phyloP scores from a whole-genome alignment of 2,888 invertebrate species.

The Eurytoma adleriae region DNA sequence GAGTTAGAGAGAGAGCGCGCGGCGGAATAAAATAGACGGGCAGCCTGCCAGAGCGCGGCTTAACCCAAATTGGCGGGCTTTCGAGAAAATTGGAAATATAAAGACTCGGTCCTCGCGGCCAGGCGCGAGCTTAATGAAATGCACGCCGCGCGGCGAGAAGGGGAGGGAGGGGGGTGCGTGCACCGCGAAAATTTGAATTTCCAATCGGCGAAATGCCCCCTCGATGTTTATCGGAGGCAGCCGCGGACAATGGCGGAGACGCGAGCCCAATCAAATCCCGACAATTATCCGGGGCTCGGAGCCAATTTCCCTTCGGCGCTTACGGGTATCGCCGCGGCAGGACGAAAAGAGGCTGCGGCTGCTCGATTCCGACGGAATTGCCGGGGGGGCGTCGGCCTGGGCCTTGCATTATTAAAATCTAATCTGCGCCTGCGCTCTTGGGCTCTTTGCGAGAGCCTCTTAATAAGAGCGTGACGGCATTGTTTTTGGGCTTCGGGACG shows the following conservation, averaged over 20 bases:
- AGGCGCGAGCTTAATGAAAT: conserved; percentile 45
- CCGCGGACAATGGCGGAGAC: conserved; percentile 31
- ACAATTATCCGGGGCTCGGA: conserved; percentile 66
- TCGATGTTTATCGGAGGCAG: conserved; percentile 3
- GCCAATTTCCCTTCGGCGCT: conserved; percentile 56
- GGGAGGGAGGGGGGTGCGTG: not conserved
- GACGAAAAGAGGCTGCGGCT: conserved; percentile 50
- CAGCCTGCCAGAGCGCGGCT: conserved; percentile 51
- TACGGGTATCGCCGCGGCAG: conserved; percentile 2
- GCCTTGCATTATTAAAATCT: conserved; percentile 74
- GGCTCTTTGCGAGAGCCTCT: not conserved
- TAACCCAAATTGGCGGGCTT: conserved; percentile 54
- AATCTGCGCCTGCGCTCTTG: conserved; percentile 66
- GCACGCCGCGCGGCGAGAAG: not conserved
- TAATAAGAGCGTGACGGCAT: not conserved
- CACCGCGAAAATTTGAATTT: conserved; percentile 25
- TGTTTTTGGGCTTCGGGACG: conserved; percentile 38
- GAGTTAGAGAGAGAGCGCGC: not conserved
- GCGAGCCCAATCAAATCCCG: conserved; percentile 68
- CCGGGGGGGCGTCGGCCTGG: conserved; percentile 62
- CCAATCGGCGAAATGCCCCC: conserved; percentile 15
- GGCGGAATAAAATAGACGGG: conserved; percentile 44
- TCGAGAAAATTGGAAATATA: conserved; percentile 52
- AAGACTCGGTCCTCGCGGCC: conserved; percentile 6
- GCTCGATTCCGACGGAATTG: conserved; percentile 57